Base-by-base conservation (phyloP, 2,888 invertebrate genomes). In the Crossocerus cetratus region DNA sequence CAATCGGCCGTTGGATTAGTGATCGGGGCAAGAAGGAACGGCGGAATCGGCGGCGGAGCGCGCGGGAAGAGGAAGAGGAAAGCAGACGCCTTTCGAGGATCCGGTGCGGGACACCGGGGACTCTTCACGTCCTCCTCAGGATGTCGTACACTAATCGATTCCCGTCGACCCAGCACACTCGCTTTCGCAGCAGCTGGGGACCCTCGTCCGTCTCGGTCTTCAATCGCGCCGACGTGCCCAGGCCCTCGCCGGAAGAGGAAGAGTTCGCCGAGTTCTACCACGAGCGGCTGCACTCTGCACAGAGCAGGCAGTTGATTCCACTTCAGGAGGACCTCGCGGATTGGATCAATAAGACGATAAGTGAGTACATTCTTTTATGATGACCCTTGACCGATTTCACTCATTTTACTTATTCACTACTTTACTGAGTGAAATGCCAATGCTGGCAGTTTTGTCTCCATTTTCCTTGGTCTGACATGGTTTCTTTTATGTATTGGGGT, bases 241-340 rank as follows among this genome's bases (percentile, higher is more conserved):
- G 88, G 73, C 88, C 87, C 3, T 88, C 89, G 53, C 84, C 88
- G 65, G 90, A 90, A 1, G 94, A 94, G 57, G 93, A 94, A 82
- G 94, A 94, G 84, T 92, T 91, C 80, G 90, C 91, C 58, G 93
- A 94, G 82, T 93, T 92, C 85, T 95, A 94, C 89, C 92, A 95
- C 84, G 95, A 95, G 89, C 93, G 94, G 88, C 94, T 95, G 82
- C 92, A 94, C 86, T 93, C 94, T 86, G 94, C 94, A 74, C 96
- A 96, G 91, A 94, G 94, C 89, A 92, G 95, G 62, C 95, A 96
- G 89, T 92, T 97, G 84, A 94, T 95, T 85, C 96, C 96, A 0
- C 91, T 97, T 76, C 96, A 96, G 90, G 96, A 97, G 88, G 97
- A 97, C 90, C 91, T 97, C 67, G 96, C 96, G 5, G 96, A 96